Base-by-base conservation (phyloP, 2,888 invertebrate species). In the Anagyrus pseudococci region DNA sequence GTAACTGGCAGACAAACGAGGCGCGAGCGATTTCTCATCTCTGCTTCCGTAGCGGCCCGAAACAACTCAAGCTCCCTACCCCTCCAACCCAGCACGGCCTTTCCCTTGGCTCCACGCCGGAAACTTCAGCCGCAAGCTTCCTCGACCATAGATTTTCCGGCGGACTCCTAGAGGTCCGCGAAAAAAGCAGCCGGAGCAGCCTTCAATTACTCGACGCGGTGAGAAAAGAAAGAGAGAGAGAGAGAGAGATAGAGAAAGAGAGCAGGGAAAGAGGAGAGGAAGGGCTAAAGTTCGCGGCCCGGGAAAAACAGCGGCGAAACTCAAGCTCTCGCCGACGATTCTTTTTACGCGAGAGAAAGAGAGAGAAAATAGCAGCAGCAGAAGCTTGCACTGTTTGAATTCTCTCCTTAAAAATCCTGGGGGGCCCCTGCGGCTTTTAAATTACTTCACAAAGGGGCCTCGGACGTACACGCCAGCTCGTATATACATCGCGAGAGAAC, bases 141-240 rank as follows among this genome's bases (percentile, higher is more conserved):
- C 33, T 8, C n/a, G n/a, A n/a, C n/a, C n/a, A 13, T 22, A 43
- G 50, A 33, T 44, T 46, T 56, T 60, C 49, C 50, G n/a, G 26
- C 46, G 33, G 43, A 49, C 60, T 55, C 54, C 49, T 49, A 37
- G 25, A 40, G 47, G 29, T 47, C 37, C 52, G 52, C 33, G 33
- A 37, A 37, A 37, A 37, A 37, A 8, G 15, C n/a, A n/a, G n/a
- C 10, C 52, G 53, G 40, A 47, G 53, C 25, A 55, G 55, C 60
- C 49, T 60, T 60, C 60, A 60, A 60, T 60, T 60, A 55, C 55
- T 55, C 20, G 13, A 49, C 19, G 10, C 20, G 22, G 19, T 19
- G 53, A 53, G 37, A 53, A n/a, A 20, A 15, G 49, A 8, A 4
- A 4, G 22, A 15, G 19, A 25, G 50, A n/a, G n/a, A 44, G n/a